A percentile compares a stretch with the other conserved stretches of the same genome.
phyloP scores from a whole-genome alignment of 2,888 invertebrate genomes.

The Endomychus coccineus region DNA sequence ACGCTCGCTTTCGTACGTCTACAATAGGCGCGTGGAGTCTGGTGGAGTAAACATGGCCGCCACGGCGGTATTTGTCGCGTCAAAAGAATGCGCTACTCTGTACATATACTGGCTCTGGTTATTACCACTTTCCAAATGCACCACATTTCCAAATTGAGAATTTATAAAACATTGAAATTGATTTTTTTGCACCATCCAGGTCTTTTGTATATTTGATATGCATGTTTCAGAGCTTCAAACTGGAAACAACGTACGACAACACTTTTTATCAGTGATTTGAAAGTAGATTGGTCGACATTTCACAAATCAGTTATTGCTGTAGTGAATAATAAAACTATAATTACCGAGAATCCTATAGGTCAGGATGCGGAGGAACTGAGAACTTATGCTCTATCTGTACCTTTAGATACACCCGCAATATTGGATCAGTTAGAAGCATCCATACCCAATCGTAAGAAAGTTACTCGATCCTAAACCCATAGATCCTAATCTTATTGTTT shows the following conservation, averaged over 20 bases:
- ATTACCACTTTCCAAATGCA: too few relatives aligned
- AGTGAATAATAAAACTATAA: slow-evolving; percentile 50
- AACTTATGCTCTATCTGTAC: slow-evolving; percentile 45
- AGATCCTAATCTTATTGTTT: slow-evolving; percentile 20
- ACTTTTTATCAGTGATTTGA: slow-evolving; percentile 63
- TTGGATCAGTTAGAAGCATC: slow-evolving; percentile 32
- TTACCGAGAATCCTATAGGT: slow-evolving; percentile 68
- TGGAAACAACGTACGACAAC: slow-evolving; percentile 66
- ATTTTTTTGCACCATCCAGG: too few relatives aligned
- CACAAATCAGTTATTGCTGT: slow-evolving; percentile 47
- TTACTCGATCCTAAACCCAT: not conserved
- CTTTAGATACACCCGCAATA: slow-evolving; percentile 35
- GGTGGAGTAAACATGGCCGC: too few relatives aligned
- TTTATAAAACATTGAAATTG: too few relatives aligned
- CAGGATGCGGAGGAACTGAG: slow-evolving; percentile 53
- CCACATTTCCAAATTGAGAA: too few relatives aligned
- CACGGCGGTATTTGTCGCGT: too few relatives aligned
- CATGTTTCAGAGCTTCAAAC: slow-evolving; percentile 47
- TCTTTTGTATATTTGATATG: too few relatives aligned
- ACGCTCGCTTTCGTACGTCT: too few relatives aligned
- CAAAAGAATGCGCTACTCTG: too few relatives aligned
- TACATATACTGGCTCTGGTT: too few relatives aligned
- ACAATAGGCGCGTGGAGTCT: too few relatives aligned
- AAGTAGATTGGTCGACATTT: slow-evolving; percentile 53
- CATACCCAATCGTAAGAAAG: slow-evolving; percentile 42